Base-by-base conservation (phyloP, 1,140 invertebrate species). In the Tachypleus tridentatus region DNA sequence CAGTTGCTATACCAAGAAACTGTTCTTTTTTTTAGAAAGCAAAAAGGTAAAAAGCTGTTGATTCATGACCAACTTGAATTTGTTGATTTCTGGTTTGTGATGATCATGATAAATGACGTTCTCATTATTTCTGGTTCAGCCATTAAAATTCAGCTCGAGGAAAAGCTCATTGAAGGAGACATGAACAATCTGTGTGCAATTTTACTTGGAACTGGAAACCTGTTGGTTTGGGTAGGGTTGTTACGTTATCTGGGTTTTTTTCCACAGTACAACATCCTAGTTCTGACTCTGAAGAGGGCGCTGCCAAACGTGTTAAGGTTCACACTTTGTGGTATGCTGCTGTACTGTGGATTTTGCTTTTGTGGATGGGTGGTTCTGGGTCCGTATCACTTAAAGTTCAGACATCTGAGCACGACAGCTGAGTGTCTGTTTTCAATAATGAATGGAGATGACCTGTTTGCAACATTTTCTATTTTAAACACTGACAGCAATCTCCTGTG, bases 371-470 rank as follows among this genome's bases (percentile, higher is more conserved):
- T 99, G 0, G 89, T 99, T 58, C 80, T 99, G 0, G 96, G 96
- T 1, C 97, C 97, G 0, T 99, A 99, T 79, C 94, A 98, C 75
- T 88, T 98, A 75, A 99, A 99, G 82, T 98, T 97, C 73, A 82
- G 89, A 53, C 89, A 89, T 1, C 74, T 95, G 7, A 87, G 89
- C 0, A 89, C 86, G 4, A 93, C 92, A 0, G 92, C 91, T 0
- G 92, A 94, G 77, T 94, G 91, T 75, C 75, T 95, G 3, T 95
- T 75, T 63, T 64, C 71, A 3, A 62, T 99, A n/a, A 92, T 99
- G 62, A 99, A 99, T 74, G 97, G 97, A 49, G 97, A 99, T 76
- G 97, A 99, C 73, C 95, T 98, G 90, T 99, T 95, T 78, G 95
- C 95, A 0, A 99, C 97, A 4, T 99, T 99, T 77, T 89, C 92